Evolutionary conservation across 1,140 invertebrate genomes (phyloP).

Genomic region (Lordiphosa mommai): DNA sequence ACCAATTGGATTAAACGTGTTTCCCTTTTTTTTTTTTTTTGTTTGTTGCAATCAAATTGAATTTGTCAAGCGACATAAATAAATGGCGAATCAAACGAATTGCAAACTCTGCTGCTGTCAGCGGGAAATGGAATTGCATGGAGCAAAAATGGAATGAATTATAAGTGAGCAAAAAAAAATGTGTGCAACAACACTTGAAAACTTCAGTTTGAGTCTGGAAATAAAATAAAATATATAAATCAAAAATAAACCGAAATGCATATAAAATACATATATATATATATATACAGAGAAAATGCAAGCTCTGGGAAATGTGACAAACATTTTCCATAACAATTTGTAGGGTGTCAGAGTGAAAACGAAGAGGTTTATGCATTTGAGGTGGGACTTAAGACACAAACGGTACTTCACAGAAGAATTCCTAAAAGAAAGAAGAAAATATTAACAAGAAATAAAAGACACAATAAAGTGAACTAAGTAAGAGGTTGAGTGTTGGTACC

Average conservation of each 20-base stretch:
- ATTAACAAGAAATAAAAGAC: too few species aligned
- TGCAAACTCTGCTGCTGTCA: constrained; percentile 51
- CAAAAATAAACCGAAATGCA: background rate
- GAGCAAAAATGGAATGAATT: constrained; percentile 49
- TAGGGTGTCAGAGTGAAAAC: background rate
- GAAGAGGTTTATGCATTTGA: background rate
- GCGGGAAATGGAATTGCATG: constrained; percentile 66
- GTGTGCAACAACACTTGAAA: constrained; percentile 20
- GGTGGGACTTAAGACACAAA: background rate
- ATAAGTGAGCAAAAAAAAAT: constrained; percentile 24
- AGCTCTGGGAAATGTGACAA: constrained; percentile 29
- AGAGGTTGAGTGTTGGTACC: too few species aligned
- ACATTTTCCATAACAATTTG: constrained; percentile 3
- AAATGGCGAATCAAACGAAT: constrained; percentile 69
- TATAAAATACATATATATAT: constrained; percentile 6
- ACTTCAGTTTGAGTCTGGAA: constrained; percentile 2
- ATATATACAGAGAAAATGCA: background rate
- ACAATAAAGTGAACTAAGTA: too few species aligned
- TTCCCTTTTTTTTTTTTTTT: constrained; percentile 23
- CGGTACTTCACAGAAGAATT: too few species aligned
- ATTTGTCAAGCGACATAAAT: constrained; percentile 63
- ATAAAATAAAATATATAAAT: constrained; percentile 18
- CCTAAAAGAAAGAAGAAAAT: too few species aligned
- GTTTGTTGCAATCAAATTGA: constrained; percentile 50
- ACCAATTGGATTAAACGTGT: constrained; percentile 55